Evolutionary conservation across 2,113 vertebrate genomes (phyloP).

Genomic region (Alethe castanea): DNA sequence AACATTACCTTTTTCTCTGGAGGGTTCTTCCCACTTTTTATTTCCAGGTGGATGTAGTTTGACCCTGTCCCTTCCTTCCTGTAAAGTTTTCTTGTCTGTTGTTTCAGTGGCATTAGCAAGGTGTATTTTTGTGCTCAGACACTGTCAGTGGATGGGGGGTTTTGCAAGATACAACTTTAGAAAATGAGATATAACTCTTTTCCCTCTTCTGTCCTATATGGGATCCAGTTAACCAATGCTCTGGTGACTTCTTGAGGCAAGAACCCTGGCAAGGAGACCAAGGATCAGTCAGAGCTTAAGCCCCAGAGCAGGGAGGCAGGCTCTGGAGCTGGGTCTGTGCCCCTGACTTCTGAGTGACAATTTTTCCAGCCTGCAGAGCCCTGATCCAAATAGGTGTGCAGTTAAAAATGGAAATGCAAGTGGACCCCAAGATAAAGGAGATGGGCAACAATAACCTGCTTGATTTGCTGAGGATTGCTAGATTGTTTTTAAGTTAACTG

Average conservation of each 20-base stretch:
- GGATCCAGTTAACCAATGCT: not conserved
- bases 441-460: not conserved
- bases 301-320: not conserved
- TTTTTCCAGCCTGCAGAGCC: not conserved
- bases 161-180: not conserved
- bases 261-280: not conserved
- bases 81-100: not conserved
- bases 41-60: not conserved
- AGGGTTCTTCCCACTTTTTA: not conserved
- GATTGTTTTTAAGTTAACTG: not conserved
- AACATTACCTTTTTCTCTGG: not conserved
- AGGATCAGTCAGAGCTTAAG: not conserved
- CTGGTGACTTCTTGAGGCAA: not conserved
- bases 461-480: not conserved
- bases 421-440: not conserved
- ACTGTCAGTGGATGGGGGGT: not conserved
- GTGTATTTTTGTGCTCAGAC: not conserved
- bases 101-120: not conserved
- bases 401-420: not conserved
- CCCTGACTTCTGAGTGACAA: not conserved
- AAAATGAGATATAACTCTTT: not conserved
- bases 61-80: not conserved
- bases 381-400: not conserved
- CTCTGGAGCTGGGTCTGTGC: not conserved
- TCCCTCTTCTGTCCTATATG: not conserved